Evolutionary conservation across 2,888 invertebrate species (phyloP).

Genomic region (Vanessa cardui): DNA sequence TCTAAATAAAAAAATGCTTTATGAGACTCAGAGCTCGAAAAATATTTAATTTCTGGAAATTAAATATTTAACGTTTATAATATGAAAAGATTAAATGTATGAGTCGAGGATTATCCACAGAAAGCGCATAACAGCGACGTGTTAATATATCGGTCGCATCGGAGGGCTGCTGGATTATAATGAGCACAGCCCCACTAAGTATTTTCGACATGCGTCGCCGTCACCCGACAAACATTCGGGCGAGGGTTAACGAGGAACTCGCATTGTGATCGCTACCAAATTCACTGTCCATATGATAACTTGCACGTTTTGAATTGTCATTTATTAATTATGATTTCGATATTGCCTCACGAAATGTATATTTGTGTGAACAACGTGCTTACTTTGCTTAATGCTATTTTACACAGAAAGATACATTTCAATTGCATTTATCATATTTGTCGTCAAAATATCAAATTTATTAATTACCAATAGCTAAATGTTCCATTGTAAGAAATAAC

Average conservation of each 20-base stretch:
- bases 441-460: not conserved
- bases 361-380: not conserved
- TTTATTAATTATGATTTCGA: slow-evolving; percentile 7
- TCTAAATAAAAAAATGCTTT: too few species aligned
- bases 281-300: slow-evolving; percentile 36
- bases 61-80: not conserved
- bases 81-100: not conserved
- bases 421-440: not conserved
- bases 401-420: too few species aligned
- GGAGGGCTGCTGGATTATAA: slow-evolving; percentile 76
- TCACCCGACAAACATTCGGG: slow-evolving; percentile 78
- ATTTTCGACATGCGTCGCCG: slow-evolving; percentile 82
- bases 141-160: slow-evolving; percentile 79
- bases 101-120: slow-evolving; percentile 25
- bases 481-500: too few species aligned
- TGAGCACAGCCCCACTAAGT: slow-evolving; percentile 81
- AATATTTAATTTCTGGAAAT: not conserved
- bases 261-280: slow-evolving; percentile 58
- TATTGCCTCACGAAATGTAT: not conserved
- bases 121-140: slow-evolving; percentile 51
- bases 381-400: too few species aligned
- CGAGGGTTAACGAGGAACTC: slow-evolving; percentile 66
- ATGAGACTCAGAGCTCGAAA: not conserved
- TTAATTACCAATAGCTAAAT: too few species aligned
- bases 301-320: not conserved